Evolutionary conservation across 92 coral and sea anemone species (phyloP), one percentile per base, ranked within the genome.

Genomic region (Epizoanthus fatuus): DNA sequence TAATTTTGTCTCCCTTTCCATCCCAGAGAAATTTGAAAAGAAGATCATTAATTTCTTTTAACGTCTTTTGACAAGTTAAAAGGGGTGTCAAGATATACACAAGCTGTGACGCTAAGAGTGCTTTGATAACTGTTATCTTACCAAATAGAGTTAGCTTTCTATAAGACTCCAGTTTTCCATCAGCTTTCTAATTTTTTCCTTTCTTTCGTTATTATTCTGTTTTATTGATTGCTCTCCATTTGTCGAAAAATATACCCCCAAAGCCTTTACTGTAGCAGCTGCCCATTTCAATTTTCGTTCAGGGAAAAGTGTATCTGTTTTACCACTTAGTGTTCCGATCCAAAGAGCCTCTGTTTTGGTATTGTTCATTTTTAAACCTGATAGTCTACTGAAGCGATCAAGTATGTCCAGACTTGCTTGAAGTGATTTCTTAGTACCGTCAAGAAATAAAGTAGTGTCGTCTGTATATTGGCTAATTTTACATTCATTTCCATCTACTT

Each of bases 381-480:
- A 79, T 35, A 79, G 37, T 63, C 14, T 42, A n/a, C 52, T 38
- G 49, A 79, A 62, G 22, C 64, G 11, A 14, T 42, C 84, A 16
- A 87, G 25, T 10, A 39, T 7, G 54, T 87, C 54, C 20, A 80
- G 40, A 45, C 77, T 51, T 2, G 55, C 38, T 9, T 3, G 20
- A 3, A 86, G 45, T 11, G 90, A 69, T 56, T 40, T 16, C 49
- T 60, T 49, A 19, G 62, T 62, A 14, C 84, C 81, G 16, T 80
- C 78, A 6, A 87, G 74, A 7, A 82, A 58, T 6, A 80, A 19
- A 25, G 81, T 87, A 0, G 86, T 81, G 56, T 80, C 86, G 53
- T 87, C 91, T 7, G 91, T 86, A 7, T 87, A 80, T 35, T 81
- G 86, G 57, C 55, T 57, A 45, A 80, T 68, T 39, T 87, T 87